Percentiles rank a stretch among this genome's conserved stretches.
phyloP scores from a whole-genome alignment of 2,888 invertebrate species.

The Drosophila buzzatii region DNA sequence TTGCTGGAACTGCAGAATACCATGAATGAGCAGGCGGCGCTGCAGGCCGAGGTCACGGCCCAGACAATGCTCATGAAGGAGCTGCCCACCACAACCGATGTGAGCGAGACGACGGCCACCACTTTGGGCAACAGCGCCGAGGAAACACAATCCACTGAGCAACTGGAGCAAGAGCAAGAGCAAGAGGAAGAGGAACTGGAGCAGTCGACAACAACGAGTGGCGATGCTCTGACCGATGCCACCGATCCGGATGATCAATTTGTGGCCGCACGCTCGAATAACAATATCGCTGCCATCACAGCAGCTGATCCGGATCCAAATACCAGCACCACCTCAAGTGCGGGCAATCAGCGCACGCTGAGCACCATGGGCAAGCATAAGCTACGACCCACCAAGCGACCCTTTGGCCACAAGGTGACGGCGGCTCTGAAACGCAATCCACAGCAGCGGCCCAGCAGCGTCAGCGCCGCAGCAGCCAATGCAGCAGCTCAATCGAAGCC shows the following conservation, averaged over 20 bases:
- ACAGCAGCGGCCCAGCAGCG: slow-evolving; percentile 67
- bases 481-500: slow-evolving; percentile 71
- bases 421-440: slow-evolving; percentile 67
- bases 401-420: slow-evolving; percentile 63
- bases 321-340: slow-evolving; percentile 49
- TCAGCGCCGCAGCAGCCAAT: slow-evolving; percentile 62
- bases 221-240: slow-evolving; percentile 72
- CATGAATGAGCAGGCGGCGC: slow-evolving; percentile 80
- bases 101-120: slow-evolving; percentile 33
- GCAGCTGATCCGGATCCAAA: slow-evolving; percentile 75
- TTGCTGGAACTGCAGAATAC: slow-evolving; percentile 78
- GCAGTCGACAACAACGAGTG: slow-evolving; percentile 71
- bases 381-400: slow-evolving; percentile 76
- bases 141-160: slow-evolving; percentile 10
- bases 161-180: slow-evolving; percentile 27
- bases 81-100: slow-evolving; percentile 76
- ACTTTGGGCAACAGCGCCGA: slow-evolving; percentile 31
- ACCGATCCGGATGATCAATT: slow-evolving; percentile 83
- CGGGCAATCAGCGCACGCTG: slow-evolving; percentile 82
- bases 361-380: slow-evolving; percentile 81
- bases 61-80: slow-evolving; percentile 73
- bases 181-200: slow-evolving; percentile 32
- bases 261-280: slow-evolving; percentile 83
- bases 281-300: slow-evolving; percentile 81
- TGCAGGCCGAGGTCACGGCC: slow-evolving; percentile 74